Base-by-base conservation (phyloP, 2,113 vertebrate genomes). In the Tamias sibiricus region DNA sequence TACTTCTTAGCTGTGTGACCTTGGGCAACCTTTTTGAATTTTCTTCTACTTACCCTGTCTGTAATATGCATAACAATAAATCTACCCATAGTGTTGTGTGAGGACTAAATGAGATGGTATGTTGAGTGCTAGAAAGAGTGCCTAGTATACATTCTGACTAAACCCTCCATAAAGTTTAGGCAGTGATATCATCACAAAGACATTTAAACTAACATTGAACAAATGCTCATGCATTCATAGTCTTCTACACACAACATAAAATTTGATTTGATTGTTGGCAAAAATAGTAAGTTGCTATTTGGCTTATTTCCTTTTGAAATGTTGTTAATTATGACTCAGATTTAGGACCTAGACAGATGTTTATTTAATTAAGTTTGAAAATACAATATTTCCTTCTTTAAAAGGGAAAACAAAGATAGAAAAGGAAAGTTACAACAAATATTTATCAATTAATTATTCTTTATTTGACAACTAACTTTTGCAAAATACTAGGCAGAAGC, bases 381-480 rank as follows among this genome's bases (percentile, higher is more conserved):
- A 66, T 42, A 57, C 10, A 40, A 75, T 93, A 32, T 62, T 90
- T 91, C 12, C 49, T 90, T 87, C 42, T 69, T 83, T 83, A 64
- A 91, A 64, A 74, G 32, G 52, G 26, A 82, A 93, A 26, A 8
- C 28, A 94, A 95, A 94, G 12, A 94, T 30, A 81, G 81, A 85
- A 68, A 49, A 92, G 84, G 68, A 26, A 92, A 93, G 80, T 62
- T 37, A 74, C n/a, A 64, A 40, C 52, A 90, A 90, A 90, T 83
- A 87, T 74, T 94, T 97, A 85, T 69, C 90, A 68, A 71, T 92
- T 69, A 42, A 64, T 77, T 52, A 26, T 49, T 42, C 6, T 59
- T 83, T 76, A 81, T 66, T 82, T 90, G 91, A 79, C 71, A 92
- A 85, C 20, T 52, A 42, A 47, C 6, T 83, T 80, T 75, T 90